Evolutionary conservation across 1,140 invertebrate species (phyloP).

Genomic region (Trichonephila inaurata): DNA sequence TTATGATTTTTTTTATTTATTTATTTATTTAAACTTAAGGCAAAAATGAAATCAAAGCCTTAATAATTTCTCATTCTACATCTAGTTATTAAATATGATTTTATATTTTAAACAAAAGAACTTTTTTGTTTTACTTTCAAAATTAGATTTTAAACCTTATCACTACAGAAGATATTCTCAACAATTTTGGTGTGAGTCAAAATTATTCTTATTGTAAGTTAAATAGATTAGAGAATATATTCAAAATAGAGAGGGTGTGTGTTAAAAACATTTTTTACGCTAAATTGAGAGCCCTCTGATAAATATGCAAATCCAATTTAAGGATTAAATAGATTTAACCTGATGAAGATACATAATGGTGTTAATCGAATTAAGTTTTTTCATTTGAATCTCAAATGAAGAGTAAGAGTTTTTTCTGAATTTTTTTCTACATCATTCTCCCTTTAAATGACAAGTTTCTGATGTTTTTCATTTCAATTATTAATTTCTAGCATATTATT

Average conservation of each 20-base stretch:
- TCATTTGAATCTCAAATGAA: not conserved
- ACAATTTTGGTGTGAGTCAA: not conserved
- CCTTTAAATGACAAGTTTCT: too few species aligned
- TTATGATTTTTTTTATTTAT: not conserved
- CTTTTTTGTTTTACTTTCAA: not conserved
- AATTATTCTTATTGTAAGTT: not conserved
- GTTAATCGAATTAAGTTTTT: not conserved
- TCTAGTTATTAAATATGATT: not conserved
- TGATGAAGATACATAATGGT: not conserved
- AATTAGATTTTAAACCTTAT: not conserved
- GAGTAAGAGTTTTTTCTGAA: not conserved
- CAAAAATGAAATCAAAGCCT: not conserved
- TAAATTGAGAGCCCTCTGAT: not conserved
- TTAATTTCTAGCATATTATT: too few species aligned
- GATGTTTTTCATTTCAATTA: too few species aligned
- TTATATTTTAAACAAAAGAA: not conserved
- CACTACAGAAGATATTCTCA: not conserved
- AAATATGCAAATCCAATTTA: not conserved
- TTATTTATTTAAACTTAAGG: not conserved
- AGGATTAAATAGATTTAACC: constrained; percentile 7
- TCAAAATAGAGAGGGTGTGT: not conserved
- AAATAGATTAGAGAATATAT: not conserved
- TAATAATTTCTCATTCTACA: not conserved
- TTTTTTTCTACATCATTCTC: not conserved
- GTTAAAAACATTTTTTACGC: not conserved